These are phyloP conservation scores for Ophion slaviceki DNA, from an alignment of 2,888 invertebrate species.

Conservation along the genomic window DNA sequence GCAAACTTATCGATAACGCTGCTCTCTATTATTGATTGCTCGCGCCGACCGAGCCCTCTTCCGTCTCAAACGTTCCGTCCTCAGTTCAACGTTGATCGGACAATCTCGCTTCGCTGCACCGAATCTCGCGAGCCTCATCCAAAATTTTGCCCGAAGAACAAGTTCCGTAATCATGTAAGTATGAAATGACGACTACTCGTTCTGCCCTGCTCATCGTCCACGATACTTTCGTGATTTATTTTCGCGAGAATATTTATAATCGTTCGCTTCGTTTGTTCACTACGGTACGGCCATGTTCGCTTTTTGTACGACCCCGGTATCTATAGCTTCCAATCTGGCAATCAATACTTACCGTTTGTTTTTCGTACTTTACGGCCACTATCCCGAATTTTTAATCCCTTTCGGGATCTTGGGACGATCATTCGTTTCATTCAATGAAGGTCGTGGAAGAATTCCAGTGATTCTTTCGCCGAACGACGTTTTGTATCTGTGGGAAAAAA, in stretches of 20 bases:
- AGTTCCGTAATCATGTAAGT: conserved; percentile 62
- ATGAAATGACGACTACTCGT: conserved; percentile 21
- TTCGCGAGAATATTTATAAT: not conserved
- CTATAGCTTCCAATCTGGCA: conserved; percentile 45
- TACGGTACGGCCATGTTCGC: conserved; percentile 62
- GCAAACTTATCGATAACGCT: conserved; percentile 53
- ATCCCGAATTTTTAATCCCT: not conserved
- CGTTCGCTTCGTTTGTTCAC: conserved; percentile 44
- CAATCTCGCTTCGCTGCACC: conserved; percentile 20
- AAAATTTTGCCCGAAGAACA: conserved; percentile 36
- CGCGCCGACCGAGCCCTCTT: conserved; percentile 17
- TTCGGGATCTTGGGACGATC: not conserved
- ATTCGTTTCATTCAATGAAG: not conserved
- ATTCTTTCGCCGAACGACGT: not conserved
- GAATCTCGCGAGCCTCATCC: conserved; percentile 23
- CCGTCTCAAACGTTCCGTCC: conserved; percentile 1
- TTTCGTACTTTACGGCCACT: conserved; percentile 12
- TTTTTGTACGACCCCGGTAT: conserved; percentile 13
- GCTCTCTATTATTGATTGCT: conserved; percentile 53
- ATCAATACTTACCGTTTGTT: conserved; percentile 63
- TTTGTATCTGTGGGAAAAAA: not conserved
- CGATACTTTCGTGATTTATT: not conserved
- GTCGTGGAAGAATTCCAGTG: not conserved
- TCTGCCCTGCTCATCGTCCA: not conserved
- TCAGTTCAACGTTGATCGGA: conserved; percentile 14